Evolutionary conservation across 2,888 invertebrate genomes (phyloP), one percentile per base, ranked within the genome.

Genomic region (Coelopa pilipes): DNA sequence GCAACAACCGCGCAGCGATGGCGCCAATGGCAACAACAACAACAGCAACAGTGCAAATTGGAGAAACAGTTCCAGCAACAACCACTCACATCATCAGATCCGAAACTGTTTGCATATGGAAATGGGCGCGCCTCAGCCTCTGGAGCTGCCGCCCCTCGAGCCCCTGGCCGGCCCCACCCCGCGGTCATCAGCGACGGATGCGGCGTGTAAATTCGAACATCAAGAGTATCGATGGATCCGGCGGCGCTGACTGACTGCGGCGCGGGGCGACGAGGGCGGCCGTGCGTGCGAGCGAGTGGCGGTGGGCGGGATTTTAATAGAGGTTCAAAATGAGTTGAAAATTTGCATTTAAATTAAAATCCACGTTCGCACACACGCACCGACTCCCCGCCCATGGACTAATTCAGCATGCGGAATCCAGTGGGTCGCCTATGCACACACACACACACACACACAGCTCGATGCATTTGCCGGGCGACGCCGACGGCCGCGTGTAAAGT

Each of bases 291-390:
- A 24, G 24, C 7, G 70, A 12, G 11, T 21, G 60, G 0, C 24
- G 59, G 15, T 12, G 50, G 46, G 24, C 15, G 21, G 24, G 21
- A 13, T 60, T 49, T 62, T 80, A 78, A 79, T 80, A 34, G 2
- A 79, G 78, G 79, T 77, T 78, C 74, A 78, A 80, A 80, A 79
- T 80, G 79, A 79, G 78, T 79, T 78, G 76, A 76, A 79, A 80
- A 80, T 80, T 80, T 80, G 80, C 80, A 80, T 80, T 78, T 80
- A 80, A 79, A 80, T 80, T 80, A 80, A 80, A 80, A 80, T 70
- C 21, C 70, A 74, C 65, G 59, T 73, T 53, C 15, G 65, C 62
- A 17, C 59, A 57, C 15, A 63, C n/a, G 9, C 15, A 34, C 19
- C 55, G 47, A 65, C 55, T 57, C 21, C 63, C 45, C 19, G 15